Conservation (phyloP, 2,888 invertebrate species). For the Capitulum mitella region DNA sequence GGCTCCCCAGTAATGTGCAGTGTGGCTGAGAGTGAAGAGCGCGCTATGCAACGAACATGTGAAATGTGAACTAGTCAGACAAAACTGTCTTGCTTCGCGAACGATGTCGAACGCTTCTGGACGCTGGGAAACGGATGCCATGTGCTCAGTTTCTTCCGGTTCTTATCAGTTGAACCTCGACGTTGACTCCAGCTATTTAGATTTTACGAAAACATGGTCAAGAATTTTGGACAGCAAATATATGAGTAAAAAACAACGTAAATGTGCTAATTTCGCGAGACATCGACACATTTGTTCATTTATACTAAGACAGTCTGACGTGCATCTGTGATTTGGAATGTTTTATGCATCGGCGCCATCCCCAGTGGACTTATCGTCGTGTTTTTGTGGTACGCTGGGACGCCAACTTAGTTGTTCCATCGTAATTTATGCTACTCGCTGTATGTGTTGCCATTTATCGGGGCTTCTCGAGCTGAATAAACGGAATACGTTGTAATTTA, state of each 20-base stretch:
- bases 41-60: not conserved
- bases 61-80: conserved; percentile 5
- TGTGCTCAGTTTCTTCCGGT: not conserved
- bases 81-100: not conserved
- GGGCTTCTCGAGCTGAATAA: not conserved
- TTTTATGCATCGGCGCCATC: not conserved
- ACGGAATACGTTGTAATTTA: not conserved
- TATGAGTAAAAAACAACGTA: not conserved
- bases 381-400: not conserved
- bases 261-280: not conserved
- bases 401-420: not conserved
- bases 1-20: not conserved
- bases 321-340: not conserved
- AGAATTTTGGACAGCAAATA: not conserved
- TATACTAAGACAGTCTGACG: not conserved
- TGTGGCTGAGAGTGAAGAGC: not conserved
- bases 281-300: not conserved
- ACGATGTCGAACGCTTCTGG: not conserved
- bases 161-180: not conserved
- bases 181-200: not conserved
- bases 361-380: not conserved
- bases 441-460: not conserved
- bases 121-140: no score
- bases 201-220: not conserved
- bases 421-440: not conserved